Base-by-base conservation (phyloP, 2,888 invertebrate genomes). In the Teleiodes luculella region DNA sequence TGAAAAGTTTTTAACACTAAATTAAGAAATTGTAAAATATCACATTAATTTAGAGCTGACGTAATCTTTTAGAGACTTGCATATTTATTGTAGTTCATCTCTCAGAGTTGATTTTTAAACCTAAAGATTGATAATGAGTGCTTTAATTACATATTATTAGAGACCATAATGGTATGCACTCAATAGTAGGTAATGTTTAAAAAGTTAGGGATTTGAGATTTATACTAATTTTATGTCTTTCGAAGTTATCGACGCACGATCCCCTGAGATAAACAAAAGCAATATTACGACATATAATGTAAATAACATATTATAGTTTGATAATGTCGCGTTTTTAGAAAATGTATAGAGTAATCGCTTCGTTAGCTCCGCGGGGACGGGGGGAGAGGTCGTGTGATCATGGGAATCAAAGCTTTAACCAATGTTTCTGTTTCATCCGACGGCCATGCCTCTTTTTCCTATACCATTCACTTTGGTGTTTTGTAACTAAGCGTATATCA, bases 401-500 rank as follows among this genome's bases (percentile, higher is more conserved):
- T 78, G 80, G 86, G 79, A 89, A 88, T 89, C 88, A 89, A 88
- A 89, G 88, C 88, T 89, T 89, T 89, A 89, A 89, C 74, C 78
- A 69, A 75, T 72, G 65, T 83, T 86, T 86, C 75, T 75, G 75
- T 86, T 83, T 75, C 78, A 78, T 77, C 78, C 72, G 66, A 49
- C 16, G 67, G 65, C 72, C 68, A 72, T 80, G 81, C 76, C 81
- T 80, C 75, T 80, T 72, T 39, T 50, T 50, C 28, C 46, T 7
- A 14, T 11, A 33, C 16, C 43, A 31, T 16, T 13, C 24, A 41
- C 18, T 48, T 8, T 3, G n/a, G 43, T 20, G 28, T 43, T 43
- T 33, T 13, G 20, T 13, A 13, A 20, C 20, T 20, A 43, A 28
- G n/a, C 28, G 14, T 24, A 28, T 43, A 24, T 13, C n/a, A n/a